A percentile compares a stretch with the other conserved stretches of the same genome.
These are phyloP conservation scores for Tineola bisselliella DNA, from an alignment of 2,888 invertebrate species.

Conservation along the genomic window DNA sequence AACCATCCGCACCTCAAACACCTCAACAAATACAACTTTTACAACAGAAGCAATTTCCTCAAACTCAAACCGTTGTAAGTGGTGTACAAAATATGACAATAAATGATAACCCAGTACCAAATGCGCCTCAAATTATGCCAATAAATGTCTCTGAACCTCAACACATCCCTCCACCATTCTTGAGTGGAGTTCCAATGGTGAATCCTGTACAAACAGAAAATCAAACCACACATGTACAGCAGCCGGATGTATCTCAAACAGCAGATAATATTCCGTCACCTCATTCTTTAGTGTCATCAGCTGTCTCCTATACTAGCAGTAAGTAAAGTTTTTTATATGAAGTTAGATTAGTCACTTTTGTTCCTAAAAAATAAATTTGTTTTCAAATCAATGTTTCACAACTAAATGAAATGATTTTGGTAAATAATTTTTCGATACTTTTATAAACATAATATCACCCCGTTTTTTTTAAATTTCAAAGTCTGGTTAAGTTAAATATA, in stretches of 20 bases:
- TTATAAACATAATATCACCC: too few species aligned
- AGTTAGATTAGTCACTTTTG: too few species aligned
- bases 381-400: too few species aligned
- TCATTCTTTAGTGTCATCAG: slow-evolving; percentile 53
- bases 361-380: too few species aligned
- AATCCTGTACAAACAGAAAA: slow-evolving; percentile 41
- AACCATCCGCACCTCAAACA: slow-evolving; percentile 29
- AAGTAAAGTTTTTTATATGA: slow-evolving; percentile 30
- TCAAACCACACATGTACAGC: slow-evolving; percentile 16
- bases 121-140: slow-evolving; percentile 18
- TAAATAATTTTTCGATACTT: too few species aligned
- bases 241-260: slow-evolving; percentile 14
- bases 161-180: slow-evolving; percentile 48
- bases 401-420: too few species aligned
- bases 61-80: slow-evolving; percentile 29
- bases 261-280: background rate
- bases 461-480: too few species aligned
- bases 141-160: slow-evolving; percentile 18
- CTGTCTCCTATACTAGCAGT: slow-evolving; percentile 61
- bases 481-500: too few species aligned
- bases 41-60: background rate
- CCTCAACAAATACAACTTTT: background rate
- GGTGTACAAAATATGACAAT: slow-evolving; percentile 39
- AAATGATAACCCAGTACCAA: slow-evolving; percentile 30
- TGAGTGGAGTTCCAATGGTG: slow-evolving; percentile 62